These are phyloP conservation scores for Sclerurus mexicanus DNA, from an alignment of 2,113 vertebrate genomes.

Conservation along the genomic window DNA sequence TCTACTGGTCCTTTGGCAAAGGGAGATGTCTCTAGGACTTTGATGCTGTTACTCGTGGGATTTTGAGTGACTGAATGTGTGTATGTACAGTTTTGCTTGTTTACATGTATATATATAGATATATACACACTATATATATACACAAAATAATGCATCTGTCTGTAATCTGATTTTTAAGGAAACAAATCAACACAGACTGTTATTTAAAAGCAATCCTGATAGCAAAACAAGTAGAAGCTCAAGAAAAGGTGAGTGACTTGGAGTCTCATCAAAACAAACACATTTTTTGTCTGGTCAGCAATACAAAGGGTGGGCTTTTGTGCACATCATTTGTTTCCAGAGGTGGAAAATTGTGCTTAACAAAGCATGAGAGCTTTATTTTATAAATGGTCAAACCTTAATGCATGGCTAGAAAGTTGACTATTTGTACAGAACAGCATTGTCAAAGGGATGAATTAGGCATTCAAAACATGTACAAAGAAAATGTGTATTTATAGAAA, in stretches of 20 bases:
- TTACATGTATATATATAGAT: neutral
- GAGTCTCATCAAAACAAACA: neutral
- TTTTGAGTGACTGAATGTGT: neutral
- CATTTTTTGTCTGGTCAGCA: neutral
- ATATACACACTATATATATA: neutral
- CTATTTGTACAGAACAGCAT: neutral
- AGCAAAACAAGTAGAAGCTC: neutral
- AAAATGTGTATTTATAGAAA: neutral
- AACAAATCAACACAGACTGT: neutral
- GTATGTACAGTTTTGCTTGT: neutral
- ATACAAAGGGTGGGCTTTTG: neutral
- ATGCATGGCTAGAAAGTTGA: neutral
- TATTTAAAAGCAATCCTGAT: neutral
- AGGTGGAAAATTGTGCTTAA: neutral
- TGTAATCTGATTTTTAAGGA: neutral
- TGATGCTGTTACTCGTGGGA: neutral
- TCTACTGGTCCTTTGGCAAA: neutral
- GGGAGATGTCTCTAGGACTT: neutral
- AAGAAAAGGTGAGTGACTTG: neutral
- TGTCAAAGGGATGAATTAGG: neutral
- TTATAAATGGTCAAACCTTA: neutral
- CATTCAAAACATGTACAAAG: neutral
- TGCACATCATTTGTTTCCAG: neutral
- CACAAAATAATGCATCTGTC: neutral
- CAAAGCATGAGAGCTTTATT: neutral